Evolutionary conservation across 2,113 vertebrate species (phyloP), one percentile per base, ranked within the genome.

Genomic region (Salvelinus fontinalis): DNA sequence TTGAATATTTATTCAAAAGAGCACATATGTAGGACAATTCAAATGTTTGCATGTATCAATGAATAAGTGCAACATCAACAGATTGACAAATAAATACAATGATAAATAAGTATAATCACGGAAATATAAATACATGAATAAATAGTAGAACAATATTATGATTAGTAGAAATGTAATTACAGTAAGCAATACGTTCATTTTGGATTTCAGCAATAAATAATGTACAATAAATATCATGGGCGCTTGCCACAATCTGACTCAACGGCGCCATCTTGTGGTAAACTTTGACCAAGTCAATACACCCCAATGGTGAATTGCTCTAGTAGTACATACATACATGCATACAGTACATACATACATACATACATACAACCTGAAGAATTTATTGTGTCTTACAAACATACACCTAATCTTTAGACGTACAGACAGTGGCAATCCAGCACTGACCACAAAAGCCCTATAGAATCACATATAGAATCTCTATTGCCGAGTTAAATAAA

Each of bases 311-410:
- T 75, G 7, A 67, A 74, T 67, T 71, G 78, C 29, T 89, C 84
- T 90, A 86, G 87, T 85, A 72, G 89, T 89, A 91, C 89, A 91
- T 82, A 75, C 67, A 72, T 7, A 44, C 39, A 11, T 9, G 2
- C 39, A 44, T 6, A 34, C 31, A 72, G 89, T 89, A 91, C 89
- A 91, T 84, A 75, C 67, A 74, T 31, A 6, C 31, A 34, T 34
- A 7, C 34, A 39, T 9, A 9, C 9, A 44, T 12, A 44, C 39
- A 72, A 66, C 75, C 48, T 9, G 20, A 9, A 34, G 69, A 11
- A 18, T 64, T 34, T 75, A 9, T n/a, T 64, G 8, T 11, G 62
- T 44, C 39, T 44, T 44, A 44, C 39, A 44, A 44, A 44, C 39
- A 39, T 39, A 39, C 39, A 39, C 8, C 8, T 39, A 39, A 9